Percentiles rank a stretch among this genome's conserved stretches.
These are phyloP conservation scores for Belonocnema kinseyi DNA, from an alignment of 1,140 invertebrate species.

Conservation along the genomic window DNA sequence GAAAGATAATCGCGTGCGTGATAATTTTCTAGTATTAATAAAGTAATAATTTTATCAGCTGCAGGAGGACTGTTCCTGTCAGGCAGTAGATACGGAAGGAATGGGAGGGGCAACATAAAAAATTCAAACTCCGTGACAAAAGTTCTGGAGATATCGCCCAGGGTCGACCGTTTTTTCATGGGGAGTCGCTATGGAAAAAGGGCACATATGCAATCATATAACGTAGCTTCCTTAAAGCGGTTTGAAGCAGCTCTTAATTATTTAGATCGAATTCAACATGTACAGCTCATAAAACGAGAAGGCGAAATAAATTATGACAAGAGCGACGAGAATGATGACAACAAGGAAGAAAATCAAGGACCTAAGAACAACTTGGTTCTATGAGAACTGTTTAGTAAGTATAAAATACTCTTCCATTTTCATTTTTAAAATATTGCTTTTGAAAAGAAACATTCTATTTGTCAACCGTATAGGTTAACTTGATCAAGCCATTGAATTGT, in stretches of 20 bases:
- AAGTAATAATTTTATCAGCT: not conserved
- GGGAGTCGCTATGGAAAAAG: constrained; percentile 62
- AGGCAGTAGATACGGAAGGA: constrained; percentile 43
- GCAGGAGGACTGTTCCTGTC: constrained; percentile 15
- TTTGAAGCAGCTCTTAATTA: constrained; percentile 45
- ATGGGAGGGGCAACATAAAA: constrained; percentile 31
- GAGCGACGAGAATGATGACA: not conserved
- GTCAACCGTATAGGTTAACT: too few relatives aligned
- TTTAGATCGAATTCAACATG: constrained; percentile 38
- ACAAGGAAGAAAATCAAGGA: not conserved
- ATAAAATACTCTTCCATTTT: not conserved
- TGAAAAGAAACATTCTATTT: not conserved
- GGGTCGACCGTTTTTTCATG: constrained; percentile 54
- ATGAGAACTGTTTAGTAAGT: constrained; percentile 18
- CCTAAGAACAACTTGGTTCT: not conserved
- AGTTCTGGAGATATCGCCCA: constrained; percentile 47
- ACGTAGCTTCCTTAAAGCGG: constrained; percentile 29
- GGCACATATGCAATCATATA: constrained; percentile 2
- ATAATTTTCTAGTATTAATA: constrained; percentile 2
- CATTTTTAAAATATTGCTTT: not conserved
- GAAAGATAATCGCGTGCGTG: not conserved
- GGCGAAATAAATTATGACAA: not conserved
- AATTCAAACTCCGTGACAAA: constrained; percentile 30
- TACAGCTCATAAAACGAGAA: not conserved
- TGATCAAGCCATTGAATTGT: too few relatives aligned